Evolutionary conservation across 2,797 vertebrate genomes (phyloP).

Genomic region (Pteropus rufus): DNA sequence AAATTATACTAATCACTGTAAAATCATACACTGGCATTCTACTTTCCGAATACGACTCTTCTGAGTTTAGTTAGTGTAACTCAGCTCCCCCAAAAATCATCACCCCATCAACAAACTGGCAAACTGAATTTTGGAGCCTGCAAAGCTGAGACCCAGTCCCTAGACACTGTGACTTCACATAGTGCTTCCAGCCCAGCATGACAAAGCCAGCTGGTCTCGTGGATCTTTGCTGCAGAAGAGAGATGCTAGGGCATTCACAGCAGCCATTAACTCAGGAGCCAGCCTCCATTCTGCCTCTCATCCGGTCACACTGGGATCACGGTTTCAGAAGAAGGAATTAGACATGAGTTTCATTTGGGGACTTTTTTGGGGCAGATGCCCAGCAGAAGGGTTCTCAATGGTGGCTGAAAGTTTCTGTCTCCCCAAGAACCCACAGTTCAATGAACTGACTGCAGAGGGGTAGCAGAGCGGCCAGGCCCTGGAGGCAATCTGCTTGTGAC

Average conservation of each 20-base stretch:
- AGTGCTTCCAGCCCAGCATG: constrained; percentile 35
- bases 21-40: not conserved
- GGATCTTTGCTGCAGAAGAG: not conserved
- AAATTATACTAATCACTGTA: not conserved
- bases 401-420: not conserved
- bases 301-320: not conserved
- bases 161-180: not conserved
- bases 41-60: not conserved
- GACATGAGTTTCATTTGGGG: not conserved
- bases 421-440: not conserved
- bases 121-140: constrained; percentile 47
- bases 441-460: not conserved
- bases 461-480: not conserved
- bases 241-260: not conserved
- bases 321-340: constrained; percentile 32
- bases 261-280: not conserved
- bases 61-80: not conserved
- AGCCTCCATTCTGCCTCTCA: not conserved
- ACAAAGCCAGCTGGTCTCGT: constrained; percentile 45
- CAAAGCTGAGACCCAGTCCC: constrained; percentile 17
- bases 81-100: not conserved
- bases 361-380: not conserved
- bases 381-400: constrained; percentile 35
- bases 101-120: constrained; percentile 22
- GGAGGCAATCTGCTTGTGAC: constrained; percentile 9